Conservation (phyloP, 2,113 vertebrate species). For the Tringa solitaria region DNA sequence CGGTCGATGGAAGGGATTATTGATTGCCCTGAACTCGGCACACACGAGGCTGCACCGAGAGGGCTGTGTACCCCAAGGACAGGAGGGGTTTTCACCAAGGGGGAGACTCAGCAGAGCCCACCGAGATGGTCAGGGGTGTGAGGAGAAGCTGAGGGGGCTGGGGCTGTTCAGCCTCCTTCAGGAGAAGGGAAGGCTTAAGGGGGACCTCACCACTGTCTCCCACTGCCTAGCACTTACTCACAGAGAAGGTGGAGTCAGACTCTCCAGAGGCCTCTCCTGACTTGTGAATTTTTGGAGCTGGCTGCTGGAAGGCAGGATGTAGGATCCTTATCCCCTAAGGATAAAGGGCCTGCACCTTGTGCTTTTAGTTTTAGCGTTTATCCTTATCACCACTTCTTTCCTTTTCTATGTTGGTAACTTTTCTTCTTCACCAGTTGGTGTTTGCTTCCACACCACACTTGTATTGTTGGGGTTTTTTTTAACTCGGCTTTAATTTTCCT, state of each 20-base stretch:
- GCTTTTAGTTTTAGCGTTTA: not conserved
- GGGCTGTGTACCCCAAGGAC: accelerated
- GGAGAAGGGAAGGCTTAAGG: not conserved
- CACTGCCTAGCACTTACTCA: accelerated
- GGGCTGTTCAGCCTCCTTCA: not conserved
- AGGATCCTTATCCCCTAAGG: not conserved
- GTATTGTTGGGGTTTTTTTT: not conserved
- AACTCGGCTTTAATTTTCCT: not conserved
- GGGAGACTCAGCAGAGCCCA: not conserved
- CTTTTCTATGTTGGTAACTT: not conserved
- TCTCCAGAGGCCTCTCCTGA: not conserved
- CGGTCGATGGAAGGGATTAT: not conserved
- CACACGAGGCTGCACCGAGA: not conserved
- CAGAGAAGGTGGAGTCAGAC: not conserved
- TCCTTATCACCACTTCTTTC: not conserved
- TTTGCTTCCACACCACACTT: not conserved
- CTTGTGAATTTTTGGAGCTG: not conserved
- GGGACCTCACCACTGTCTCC: accelerated
- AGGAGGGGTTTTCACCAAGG: not conserved
- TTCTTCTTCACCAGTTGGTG: not conserved
- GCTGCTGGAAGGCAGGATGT: not conserved
- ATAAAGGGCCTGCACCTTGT: accelerated
- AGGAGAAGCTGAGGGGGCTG: not conserved
- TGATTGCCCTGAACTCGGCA: not conserved
- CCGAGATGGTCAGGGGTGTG: not conserved